Evolutionary conservation across 2,888 invertebrate genomes (phyloP).

Genomic region (Ormyrus nitidulus): DNA sequence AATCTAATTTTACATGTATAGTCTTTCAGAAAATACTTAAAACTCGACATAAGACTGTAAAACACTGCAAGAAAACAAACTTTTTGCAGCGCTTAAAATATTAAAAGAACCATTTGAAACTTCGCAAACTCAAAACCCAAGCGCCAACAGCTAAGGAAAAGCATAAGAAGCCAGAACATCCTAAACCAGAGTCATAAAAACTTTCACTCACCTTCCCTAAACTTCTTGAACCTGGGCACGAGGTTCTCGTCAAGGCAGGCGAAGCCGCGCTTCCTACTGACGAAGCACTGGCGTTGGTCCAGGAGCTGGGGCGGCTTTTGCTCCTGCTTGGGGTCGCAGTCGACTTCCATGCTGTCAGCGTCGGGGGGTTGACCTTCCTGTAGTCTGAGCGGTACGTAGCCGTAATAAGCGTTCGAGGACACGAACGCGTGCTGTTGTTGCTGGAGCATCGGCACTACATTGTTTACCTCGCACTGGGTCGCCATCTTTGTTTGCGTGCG

Average conservation of each 20-base stretch:
- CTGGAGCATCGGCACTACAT: conserved; percentile 4
- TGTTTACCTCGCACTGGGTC: conserved; percentile 37
- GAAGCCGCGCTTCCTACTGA: conserved; percentile 50
- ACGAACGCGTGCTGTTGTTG: conserved; percentile 58
- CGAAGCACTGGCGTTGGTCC: conserved; percentile 54
- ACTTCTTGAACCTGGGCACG: conserved; percentile 41
- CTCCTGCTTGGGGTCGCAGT: conserved; percentile 58
- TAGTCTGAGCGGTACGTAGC: conserved; percentile 64
- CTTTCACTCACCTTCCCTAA: conserved; percentile 45
- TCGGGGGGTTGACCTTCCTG: conserved; percentile 14
- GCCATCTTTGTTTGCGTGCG: conserved; percentile 35
- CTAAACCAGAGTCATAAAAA: too few relatives aligned
- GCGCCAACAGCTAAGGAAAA: too few relatives aligned
- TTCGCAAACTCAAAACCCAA: too few relatives aligned
- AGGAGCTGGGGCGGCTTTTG: not conserved
- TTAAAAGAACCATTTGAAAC: too few relatives aligned
- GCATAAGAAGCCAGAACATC: too few relatives aligned
- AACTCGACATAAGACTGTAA: too few relatives aligned
- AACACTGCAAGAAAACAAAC: too few relatives aligned
- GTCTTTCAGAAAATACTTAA: too few relatives aligned
- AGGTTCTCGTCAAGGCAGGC: conserved; percentile 28
- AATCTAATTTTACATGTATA: too few relatives aligned
- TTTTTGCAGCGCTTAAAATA: not conserved
- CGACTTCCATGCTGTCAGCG: conserved; percentile 66
- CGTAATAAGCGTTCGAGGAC: conserved; percentile 70